Evolutionary conservation across 2,888 invertebrate genomes (phyloP).

Genomic region (Yponomeuta cagnagella): DNA sequence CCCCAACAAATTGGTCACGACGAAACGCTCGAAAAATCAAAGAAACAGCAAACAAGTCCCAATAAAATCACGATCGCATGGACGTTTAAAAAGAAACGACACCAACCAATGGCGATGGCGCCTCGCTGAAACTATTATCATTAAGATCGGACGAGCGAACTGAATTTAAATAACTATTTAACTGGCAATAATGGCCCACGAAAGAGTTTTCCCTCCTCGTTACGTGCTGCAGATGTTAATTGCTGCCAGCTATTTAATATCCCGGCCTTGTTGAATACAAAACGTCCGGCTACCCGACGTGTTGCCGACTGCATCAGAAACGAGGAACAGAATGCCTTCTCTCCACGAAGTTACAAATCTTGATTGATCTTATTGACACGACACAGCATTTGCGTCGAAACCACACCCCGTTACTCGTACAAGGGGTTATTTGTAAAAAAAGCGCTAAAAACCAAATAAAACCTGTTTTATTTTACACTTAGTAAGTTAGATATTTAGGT

Average conservation of each 20-base stretch:
- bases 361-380: no score
- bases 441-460: no score
- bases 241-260: constrained; percentile 58
- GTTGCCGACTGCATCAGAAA: neutral
- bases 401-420: no score
- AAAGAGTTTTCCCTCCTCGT: constrained; percentile 28
- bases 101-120: constrained; percentile 25
- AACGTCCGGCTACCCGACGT: constrained; percentile 15
- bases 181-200: constrained; percentile 39
- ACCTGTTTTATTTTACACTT: no score
- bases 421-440: no score
- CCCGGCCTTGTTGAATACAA: constrained; percentile 27
- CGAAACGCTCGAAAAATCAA: no score
- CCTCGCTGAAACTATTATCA: constrained; percentile 29
- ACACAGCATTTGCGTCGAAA: no score
- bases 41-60: neutral
- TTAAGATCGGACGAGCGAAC: constrained; percentile 32
- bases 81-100: constrained; percentile 43
- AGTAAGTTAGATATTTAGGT: no score
- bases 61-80: neutral
- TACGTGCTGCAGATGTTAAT: constrained; percentile 60
- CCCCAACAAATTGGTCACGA: no score
- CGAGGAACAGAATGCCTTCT: neutral
- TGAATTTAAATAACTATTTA: constrained; percentile 66
- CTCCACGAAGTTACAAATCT: no score